Conservation (phyloP, 2,888 invertebrate species). For the Philereme transversata region DNA sequence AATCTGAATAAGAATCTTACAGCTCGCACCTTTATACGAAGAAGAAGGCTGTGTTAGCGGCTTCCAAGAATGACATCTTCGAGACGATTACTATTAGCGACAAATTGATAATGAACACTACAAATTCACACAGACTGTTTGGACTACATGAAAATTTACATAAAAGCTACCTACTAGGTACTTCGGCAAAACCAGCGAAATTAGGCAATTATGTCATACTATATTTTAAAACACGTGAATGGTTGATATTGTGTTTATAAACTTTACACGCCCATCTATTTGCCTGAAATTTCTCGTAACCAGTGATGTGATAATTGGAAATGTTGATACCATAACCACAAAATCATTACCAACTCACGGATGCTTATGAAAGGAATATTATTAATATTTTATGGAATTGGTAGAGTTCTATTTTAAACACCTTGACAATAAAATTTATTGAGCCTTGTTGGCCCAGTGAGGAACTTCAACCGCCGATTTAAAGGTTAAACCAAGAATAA, state of each 20-base stretch:
- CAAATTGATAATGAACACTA: conserved; percentile 25
- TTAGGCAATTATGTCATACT: conserved; percentile 42
- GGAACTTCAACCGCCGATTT: too few relatives aligned
- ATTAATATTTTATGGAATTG: too few relatives aligned
- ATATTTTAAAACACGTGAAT: background rate
- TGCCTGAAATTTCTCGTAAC: background rate
- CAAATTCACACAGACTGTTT: conserved; percentile 48
- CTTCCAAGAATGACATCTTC: conserved; percentile 25
- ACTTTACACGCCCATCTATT: background rate
- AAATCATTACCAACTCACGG: too few relatives aligned
- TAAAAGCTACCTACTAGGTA: conserved; percentile 22
- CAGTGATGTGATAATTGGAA: background rate
- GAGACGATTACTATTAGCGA: conserved; percentile 7
- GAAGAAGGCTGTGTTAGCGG: conserved; percentile 32
- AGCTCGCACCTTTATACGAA: conserved; percentile 33
- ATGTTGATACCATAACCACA: background rate
- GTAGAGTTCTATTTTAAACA: too few relatives aligned
- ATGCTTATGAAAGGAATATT: too few relatives aligned
- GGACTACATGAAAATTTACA: conserved; percentile 41
- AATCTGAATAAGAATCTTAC: conserved; percentile 22
- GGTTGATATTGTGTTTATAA: background rate
- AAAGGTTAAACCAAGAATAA: too few relatives aligned
- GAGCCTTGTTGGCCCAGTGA: too few relatives aligned
- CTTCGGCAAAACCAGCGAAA: conserved; percentile 38
- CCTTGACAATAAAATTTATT: too few relatives aligned